A percentile compares a stretch with the other conserved stretches of the same genome.
Evolutionary conservation across 2,113 vertebrate species (phyloP).

Genomic region (Pomatorhinus ruficollis): DNA sequence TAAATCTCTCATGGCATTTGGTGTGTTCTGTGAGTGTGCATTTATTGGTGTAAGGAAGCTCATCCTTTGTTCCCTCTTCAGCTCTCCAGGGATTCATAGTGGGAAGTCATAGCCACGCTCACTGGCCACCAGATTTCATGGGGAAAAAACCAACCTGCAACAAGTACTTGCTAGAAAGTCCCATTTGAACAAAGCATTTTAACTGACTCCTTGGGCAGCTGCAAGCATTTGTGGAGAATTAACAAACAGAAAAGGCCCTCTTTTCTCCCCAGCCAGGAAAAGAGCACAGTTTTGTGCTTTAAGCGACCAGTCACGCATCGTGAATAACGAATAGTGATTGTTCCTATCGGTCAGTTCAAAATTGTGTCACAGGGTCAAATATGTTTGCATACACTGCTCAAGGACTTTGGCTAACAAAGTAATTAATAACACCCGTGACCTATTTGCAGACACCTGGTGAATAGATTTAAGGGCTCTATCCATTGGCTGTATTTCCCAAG

Average conservation of each 20-base stretch:
- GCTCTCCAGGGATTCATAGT: not conserved
- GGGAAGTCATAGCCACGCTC: rapidly evolving
- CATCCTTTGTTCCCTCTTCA: not conserved
- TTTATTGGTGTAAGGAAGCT: not conserved
- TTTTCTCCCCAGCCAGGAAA: not conserved
- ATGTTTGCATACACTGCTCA: slow-evolving; percentile 44
- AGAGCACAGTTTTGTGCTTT: not conserved
- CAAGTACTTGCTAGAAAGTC: not conserved
- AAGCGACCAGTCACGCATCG: not conserved
- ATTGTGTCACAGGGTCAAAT: slow-evolving; percentile 31
- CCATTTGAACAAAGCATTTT: not conserved
- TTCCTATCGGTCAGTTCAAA: not conserved
- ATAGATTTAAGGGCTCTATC: not conserved
- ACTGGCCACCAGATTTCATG: not conserved
- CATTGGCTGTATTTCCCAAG: not conserved
- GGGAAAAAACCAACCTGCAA: not conserved
- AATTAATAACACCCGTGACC: not conserved
- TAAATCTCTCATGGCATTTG: not conserved
- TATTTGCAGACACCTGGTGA: slow-evolving; percentile 6
- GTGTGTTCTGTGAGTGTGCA: not conserved
- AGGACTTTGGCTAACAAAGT: not conserved
- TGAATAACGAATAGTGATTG: not conserved
- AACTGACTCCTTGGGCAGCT: not conserved
- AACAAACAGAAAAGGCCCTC: not conserved
- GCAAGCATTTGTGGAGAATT: not conserved